Base-by-base conservation (phyloP, 1,140 invertebrate genomes). In the Microplitis demolitor region DNA sequence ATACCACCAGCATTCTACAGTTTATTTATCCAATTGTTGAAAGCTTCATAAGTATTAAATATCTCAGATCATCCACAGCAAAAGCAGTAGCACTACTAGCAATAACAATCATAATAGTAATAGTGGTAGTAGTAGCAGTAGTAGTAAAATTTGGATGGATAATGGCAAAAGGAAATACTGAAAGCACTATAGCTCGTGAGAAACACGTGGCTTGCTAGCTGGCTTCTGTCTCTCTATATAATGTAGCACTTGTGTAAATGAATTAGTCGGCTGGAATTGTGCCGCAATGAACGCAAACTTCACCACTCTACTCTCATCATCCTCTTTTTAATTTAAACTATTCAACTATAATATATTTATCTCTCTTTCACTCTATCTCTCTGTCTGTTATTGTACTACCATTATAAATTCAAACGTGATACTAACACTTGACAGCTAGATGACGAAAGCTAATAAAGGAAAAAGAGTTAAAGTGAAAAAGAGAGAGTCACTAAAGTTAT, bases 21-120 rank as follows among this genome's bases (percentile, higher is more conserved):
- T 64, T 54, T 53, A 72, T 72, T 72, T 72, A 72, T 72, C 53
- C 63, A 66, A 72, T 66, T 50, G 63, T 14, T 53, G 63, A 60
- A 66, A 66, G 37, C 60, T 63, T 66, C 70, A 53, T 37, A 35
- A 66, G 70, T 53, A 66, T 51, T 72, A 72, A 72, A 72, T 72
- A 72, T 72, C 70, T 60, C 62, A 58, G 31, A 66, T 63, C 35
- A 45, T 56, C 16, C 62, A 50, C 31, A 66, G 62, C 58, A 39
- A 39, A 24, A 24, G 24, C 24, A 24, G 1, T 24, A 24, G 24
- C 24, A 24, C 24, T 39, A 39, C 37, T 4, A 39, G 9, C 37
- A 39, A 6, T 39, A 39, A 24, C 24, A 39, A 39, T 39, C 3
- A 5, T 24, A 24, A 24, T 24, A 39, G 37, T 39, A 39, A 0